Conservation (phyloP, 64 coral and sea anemone species). For the Stichodactyla mertensii region DNA sequence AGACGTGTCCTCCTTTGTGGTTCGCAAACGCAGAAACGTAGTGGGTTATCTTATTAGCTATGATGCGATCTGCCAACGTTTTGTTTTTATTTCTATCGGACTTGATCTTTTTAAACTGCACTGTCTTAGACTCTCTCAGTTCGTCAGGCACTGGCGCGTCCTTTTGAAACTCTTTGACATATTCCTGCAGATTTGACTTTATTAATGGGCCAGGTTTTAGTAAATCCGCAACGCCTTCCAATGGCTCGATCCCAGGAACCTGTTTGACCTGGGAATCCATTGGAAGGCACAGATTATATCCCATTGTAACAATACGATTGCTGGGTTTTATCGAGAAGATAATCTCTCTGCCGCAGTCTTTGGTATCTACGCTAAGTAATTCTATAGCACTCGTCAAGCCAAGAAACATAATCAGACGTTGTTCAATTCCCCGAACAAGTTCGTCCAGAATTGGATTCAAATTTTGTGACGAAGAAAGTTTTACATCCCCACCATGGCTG, state of each 20-base stretch:
- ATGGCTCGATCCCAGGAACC: conserved; percentile 14
- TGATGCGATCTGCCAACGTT: conserved; percentile 24
- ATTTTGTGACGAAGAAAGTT: neutral
- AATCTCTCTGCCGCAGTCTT: neutral
- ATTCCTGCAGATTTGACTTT: neutral
- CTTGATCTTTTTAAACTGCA: conserved; percentile 46
- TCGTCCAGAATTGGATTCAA: conserved; percentile 23
- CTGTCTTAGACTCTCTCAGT: conserved; percentile 10
- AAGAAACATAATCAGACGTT: conserved; percentile 12
- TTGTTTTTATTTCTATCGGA: conserved; percentile 33
- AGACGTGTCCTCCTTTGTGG: conserved; percentile 29
- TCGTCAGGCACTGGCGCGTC: neutral
- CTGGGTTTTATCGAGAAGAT: conserved; percentile 4
- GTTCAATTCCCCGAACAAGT: conserved; percentile 33
- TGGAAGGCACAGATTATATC: conserved; percentile 25
- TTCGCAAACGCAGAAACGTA: conserved; percentile 39
- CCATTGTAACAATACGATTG: conserved; percentile 12
- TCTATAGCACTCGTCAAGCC: conserved; percentile 6
- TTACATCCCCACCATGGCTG: conserved; percentile 25
- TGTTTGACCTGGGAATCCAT: conserved; percentile 18
- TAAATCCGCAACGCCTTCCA: conserved; percentile 23
- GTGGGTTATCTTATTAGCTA: conserved; percentile 30
- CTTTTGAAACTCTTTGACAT: neutral
- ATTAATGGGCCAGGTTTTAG: conserved; percentile 18
- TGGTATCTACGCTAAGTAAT: neutral